phyloP scores from a whole-genome alignment of 2,888 invertebrate genomes.

The Tinea pellionella region DNA sequence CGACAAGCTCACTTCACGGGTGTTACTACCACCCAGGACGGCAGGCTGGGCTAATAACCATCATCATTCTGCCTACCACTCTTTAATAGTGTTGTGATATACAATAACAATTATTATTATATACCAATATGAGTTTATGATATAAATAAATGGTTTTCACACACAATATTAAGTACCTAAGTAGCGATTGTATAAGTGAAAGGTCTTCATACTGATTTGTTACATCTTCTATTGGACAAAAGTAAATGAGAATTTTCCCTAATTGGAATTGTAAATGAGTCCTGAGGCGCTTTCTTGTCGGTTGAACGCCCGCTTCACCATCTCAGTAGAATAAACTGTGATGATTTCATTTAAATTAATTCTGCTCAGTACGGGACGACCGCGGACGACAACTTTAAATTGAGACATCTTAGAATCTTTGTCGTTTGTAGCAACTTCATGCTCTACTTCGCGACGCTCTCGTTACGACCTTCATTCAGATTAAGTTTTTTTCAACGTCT shows the following conservation, averaged over 20 bases:
- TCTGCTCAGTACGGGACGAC: constrained; percentile 34
- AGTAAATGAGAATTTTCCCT: constrained; percentile 64
- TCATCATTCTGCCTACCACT: no score
- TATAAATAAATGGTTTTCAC: no score
- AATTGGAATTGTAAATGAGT: constrained; percentile 68
- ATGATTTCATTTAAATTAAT: constrained; percentile 66
- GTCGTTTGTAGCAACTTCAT: constrained; percentile 26
- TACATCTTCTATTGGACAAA: constrained; percentile 47
- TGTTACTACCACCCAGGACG: no score
- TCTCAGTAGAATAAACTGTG: constrained; percentile 62
- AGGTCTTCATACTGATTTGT: constrained; percentile 40
- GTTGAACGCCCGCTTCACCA: constrained; percentile 51
- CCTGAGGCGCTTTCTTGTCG: constrained; percentile 59
- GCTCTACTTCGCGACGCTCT: constrained; percentile 1
- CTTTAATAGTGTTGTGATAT: no score
- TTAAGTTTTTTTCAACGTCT: constrained; percentile 1
- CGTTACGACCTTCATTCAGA: background rate
- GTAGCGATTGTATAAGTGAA: constrained; percentile 13
- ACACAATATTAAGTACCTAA: background rate
- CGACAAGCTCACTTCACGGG: no score
- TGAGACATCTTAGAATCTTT: constrained; percentile 32
- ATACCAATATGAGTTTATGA: no score
- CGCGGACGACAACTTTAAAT: constrained; percentile 36
- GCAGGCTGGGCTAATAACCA: no score
- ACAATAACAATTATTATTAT: no score